These are phyloP conservation scores for Mesopsocus fuscifrons DNA, from an alignment of 2,888 invertebrate species.

Conservation along the genomic window DNA sequence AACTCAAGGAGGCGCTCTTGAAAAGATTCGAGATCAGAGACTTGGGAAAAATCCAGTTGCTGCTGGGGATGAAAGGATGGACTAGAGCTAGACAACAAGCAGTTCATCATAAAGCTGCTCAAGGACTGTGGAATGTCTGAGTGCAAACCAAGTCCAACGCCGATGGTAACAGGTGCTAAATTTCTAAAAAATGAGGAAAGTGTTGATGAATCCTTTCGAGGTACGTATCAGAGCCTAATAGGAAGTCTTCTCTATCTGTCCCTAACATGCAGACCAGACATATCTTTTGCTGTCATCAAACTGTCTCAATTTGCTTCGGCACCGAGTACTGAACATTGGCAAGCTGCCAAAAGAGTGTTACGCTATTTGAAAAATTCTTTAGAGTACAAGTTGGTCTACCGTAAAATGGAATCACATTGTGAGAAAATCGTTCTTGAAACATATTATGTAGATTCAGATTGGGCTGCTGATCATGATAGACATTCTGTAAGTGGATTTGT, in stretches of 20 bases:
- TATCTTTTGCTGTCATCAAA: not conserved
- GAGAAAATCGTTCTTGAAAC: no score
- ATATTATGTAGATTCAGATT: slow-evolving; percentile 2
- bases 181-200: not conserved
- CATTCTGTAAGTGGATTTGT: no score
- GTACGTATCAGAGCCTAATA: slow-evolving; percentile 2
- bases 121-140: slow-evolving; percentile 18
- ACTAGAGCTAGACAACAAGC: slow-evolving; percentile 14
- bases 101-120: slow-evolving; percentile 17
- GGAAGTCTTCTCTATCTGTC: not conserved
- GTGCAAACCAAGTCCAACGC: slow-evolving; percentile 15
- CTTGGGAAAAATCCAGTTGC: slow-evolving; percentile 14
- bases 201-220: not conserved
- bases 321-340: not conserved
- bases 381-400: not conserved
- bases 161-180: slow-evolving; percentile 9
- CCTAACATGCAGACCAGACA: not conserved
- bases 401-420: not conserved
- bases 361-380: not conserved
- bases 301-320: not conserved
- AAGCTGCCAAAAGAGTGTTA: slow-evolving; percentile 2
- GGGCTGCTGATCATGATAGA: not conserved
- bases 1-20: slow-evolving; percentile 10
- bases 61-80: slow-evolving; percentile 14
- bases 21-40: slow-evolving; percentile 15